Evolutionary conservation across 2,888 invertebrate species (phyloP), one percentile per base, ranked within the genome.

Genomic region (Spatulosminthurus flaviceps): DNA sequence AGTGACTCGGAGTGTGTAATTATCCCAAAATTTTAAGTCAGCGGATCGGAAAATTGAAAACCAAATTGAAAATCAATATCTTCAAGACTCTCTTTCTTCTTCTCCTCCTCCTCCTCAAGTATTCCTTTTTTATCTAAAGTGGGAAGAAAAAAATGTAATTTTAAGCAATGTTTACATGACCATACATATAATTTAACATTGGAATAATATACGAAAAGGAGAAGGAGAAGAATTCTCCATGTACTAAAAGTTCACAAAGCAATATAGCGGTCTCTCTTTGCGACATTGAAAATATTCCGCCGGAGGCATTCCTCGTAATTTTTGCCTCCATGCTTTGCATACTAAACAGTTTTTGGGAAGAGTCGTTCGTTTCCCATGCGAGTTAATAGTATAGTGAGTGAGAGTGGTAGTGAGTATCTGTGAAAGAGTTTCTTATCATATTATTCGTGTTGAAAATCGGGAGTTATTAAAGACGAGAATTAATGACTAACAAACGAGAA

Each of bases 391-490:
- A 41, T 41, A 41, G 9, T 41, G 7, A 9, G 13, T 41, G 41
- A 7, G 13, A 9, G 41, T 41, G 13, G 41, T 41, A 41, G 9
- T 9, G 13, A 9, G 41, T 13, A 9, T 9, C 13, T 13, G 5
- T 51, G n/a, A 51, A 51, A 51, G 7, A 51, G 51, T 51, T 51
- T 51, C 51, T 51, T 51, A 29, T 69, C 29, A 19, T 19, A 28
- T 26, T 28, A 28, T 69, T 29, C 34, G 34, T 29, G 69, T 61
- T 75, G 61, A 64, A 75, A 75, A 75, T 75, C 64, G 75, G 61
- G 66, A 75, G 64, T 75, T 75, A 75, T 64, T 75, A 75, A 64
- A 64, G 64, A 64, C 24, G 41, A 41, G 75, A 73, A 41, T 75
- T 42, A 64, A 42, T 41, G 41, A 64, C 60, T 71, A n/a, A 71